These are phyloP conservation scores for Caenorhabditis remanei DNA, from an alignment of 1,140 invertebrate genomes.

Conservation along the genomic window DNA sequence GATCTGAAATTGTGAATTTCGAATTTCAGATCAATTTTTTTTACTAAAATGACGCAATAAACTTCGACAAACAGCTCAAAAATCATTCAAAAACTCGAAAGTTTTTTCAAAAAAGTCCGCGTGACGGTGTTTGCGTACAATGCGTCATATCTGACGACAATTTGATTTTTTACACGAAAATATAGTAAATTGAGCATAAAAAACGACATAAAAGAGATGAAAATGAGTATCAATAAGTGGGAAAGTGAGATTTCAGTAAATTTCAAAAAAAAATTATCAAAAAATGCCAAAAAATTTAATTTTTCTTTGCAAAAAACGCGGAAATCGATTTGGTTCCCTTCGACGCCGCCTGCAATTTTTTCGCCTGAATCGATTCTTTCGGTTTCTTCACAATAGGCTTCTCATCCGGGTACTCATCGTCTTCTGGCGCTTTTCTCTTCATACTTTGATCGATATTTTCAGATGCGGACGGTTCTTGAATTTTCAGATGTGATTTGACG, in stretches of 20 bases:
- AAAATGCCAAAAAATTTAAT: background rate
- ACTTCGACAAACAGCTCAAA: too few species aligned
- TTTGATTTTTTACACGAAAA: too few species aligned
- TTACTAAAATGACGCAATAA: too few species aligned
- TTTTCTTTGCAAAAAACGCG: slow-evolving; percentile 59
- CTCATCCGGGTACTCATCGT: background rate
- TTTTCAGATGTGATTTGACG: slow-evolving; percentile 47
- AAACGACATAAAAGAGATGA: too few species aligned
- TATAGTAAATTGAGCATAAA: too few species aligned
- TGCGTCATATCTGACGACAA: too few species aligned
- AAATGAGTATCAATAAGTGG: too few species aligned
- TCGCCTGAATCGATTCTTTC: slow-evolving; percentile 59
- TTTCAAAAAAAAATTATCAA: background rate
- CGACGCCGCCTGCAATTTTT: slow-evolving; percentile 59
- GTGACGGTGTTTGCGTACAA: too few species aligned
- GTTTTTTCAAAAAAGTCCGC: too few species aligned
- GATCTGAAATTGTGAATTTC: too few species aligned
- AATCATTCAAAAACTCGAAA: too few species aligned
- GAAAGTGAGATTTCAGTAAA: slow-evolving; percentile 11
- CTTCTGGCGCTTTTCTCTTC: slow-evolving; percentile 15
- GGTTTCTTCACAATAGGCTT: slow-evolving; percentile 42
- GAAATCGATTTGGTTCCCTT: slow-evolving; percentile 65
- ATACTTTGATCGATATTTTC: slow-evolving; percentile 1
- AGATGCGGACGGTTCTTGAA: slow-evolving; percentile 24
- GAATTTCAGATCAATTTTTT: too few species aligned